These are phyloP conservation scores for Blastobasis lacticolella DNA, from an alignment of 2,888 invertebrate species.

Conservation along the genomic window DNA sequence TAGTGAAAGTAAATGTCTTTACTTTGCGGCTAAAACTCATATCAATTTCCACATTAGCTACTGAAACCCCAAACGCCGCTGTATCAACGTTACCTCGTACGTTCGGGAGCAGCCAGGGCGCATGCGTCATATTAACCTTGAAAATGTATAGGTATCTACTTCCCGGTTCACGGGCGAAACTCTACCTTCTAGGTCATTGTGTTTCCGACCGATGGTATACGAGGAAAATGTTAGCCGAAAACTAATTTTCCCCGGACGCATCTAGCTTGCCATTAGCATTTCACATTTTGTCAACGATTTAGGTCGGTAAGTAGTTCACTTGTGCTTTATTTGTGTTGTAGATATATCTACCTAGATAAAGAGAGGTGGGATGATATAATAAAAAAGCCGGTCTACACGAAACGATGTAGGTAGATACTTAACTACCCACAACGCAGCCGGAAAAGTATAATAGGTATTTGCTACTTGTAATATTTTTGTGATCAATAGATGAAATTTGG, in stretches of 20 bases:
- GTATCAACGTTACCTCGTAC: conserved; percentile 33
- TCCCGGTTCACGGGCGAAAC: conserved; percentile 65
- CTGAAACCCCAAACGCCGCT: conserved; percentile 4
- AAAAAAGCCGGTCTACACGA: too few species aligned
- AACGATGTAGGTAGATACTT: too few species aligned
- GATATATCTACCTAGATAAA: too few species aligned
- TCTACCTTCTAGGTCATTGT: conserved; percentile 57
- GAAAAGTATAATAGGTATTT: too few species aligned
- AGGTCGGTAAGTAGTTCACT: background rate
- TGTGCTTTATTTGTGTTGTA: too few species aligned
- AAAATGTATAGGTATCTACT: conserved; percentile 23
- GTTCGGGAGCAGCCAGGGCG: conserved; percentile 26
- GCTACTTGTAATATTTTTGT: too few species aligned
- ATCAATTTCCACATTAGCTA: too few species aligned
- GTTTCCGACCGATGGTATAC: conserved; percentile 21
- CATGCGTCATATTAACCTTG: conserved; percentile 59
- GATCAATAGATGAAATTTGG: too few species aligned
- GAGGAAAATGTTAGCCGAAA: conserved; percentile 6
- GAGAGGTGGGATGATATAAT: too few species aligned
- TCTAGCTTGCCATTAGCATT: background rate
- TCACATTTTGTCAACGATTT: background rate
- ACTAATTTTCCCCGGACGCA: background rate
- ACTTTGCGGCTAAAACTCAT: too few species aligned
- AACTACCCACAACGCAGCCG: too few species aligned
- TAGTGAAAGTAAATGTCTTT: too few species aligned